Base-by-base conservation (phyloP, 2,797 vertebrate genomes). In the Tiaroga cobitis region DNA sequence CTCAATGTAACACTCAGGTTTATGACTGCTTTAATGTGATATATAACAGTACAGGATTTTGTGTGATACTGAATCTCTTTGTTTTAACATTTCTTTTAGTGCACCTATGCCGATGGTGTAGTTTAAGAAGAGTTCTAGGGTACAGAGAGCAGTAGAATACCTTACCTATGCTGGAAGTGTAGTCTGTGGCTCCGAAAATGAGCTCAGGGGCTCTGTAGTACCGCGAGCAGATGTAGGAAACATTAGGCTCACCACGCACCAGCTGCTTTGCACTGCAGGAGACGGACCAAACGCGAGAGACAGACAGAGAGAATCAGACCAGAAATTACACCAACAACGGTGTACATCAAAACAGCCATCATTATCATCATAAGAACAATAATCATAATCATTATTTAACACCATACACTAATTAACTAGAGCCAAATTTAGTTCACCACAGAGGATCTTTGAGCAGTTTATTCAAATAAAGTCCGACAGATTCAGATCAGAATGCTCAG, bases 151-250 rank as follows among this genome's bases (percentile, higher is more conserved):
- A 85, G 86, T 54, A 56, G 41, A 95, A 21, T 46, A 46, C 46
- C 46, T 49, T 94, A 99, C 98, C 98, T 96, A 99, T 99, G 95
- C 97, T 99, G 92, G 98, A 98, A 88, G 98, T 99, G 96, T 99
- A 99, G 96, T 99, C 97, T 8, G 98, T 99, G 93, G 98, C 98
- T 92, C 98, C 97, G 92, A 99, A 99, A 95, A 99, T 99, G 95
- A 99, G 97, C 96, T 99, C 98, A 67, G 98, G 98, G 86, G 98
- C 98, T 93, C 98, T 96, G 90, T 99, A 99, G 96, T 99, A 99
- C 94, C 98, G 97, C 91, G 98, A 99, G 95, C 98, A 99, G 95
- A 99, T 99, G 95, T 99, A 99, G 41, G 98, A 99, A 90, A 99
- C 98, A 9, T 99, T 99, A 59, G 98, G 98, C 90, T 99, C 98